Evolutionary conservation across 2,888 invertebrate species (phyloP), one percentile per base, ranked within the genome.

Genomic region (Mesorhabditis sp.): DNA sequence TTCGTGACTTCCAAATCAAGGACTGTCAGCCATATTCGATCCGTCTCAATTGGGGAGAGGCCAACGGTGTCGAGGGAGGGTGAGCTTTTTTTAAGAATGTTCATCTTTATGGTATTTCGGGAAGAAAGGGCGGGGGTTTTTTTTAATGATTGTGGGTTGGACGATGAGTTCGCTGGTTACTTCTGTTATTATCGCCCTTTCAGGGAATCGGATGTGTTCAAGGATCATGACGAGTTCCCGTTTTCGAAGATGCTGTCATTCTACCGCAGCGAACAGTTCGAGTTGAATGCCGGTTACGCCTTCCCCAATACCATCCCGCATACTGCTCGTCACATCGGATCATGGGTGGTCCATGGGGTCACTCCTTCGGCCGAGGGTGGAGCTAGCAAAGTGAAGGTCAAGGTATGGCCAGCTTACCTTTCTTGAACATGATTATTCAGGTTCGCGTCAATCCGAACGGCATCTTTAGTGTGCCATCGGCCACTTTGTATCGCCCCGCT

Each of bases 171-270:
- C 28, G 28, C 28, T 28, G 28, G n/a, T 10, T 58, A 58, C n/a
- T 58, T 58, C n/a, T 58, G 13, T 13, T 28, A 28, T 28, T 28
- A 28, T 28, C 28, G 28, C 41, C 13, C 44, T 87, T 88, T 66
- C 85, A 93, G 93, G 61, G 92, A 93, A 82, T 91, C 93, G 89
- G 95, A 95, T 88, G 93, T 94, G 45, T 98, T 96, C 87, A 92
- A 92, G 0, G 89, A 91, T 69, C 93, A 93, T 88, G 95, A 97
- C 87, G 86, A 86, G 62, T 91, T 94, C 68, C 98, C 98, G 13
- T 95, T 93, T 87, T 92, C 94, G 13, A 95, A 95, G 87, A 91
- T 95, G 90, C 88, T 98, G 77, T 94, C 96, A 0, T 92, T 98
- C 87, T 93, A 92, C 87, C 91, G 94, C 78, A 91, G 91, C 82